Evolutionary conservation across 2,113 vertebrate species (phyloP).

Genomic region (Riparia riparia): DNA sequence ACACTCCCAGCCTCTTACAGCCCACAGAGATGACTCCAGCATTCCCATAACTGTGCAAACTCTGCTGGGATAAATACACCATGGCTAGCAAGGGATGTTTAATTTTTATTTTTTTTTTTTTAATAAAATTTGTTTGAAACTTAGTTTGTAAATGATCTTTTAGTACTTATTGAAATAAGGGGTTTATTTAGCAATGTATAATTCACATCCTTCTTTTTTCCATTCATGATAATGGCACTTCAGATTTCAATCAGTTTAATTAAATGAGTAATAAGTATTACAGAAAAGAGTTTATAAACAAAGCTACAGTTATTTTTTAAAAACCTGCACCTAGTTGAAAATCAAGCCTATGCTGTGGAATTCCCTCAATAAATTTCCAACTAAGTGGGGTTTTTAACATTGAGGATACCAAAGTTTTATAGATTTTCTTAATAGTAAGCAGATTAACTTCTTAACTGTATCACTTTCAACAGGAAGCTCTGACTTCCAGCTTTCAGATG

Average conservation of each 20-base stretch:
- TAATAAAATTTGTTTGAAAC: neutral
- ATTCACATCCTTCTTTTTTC: neutral
- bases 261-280: neutral
- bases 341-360: neutral
- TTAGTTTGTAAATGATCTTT: neutral
- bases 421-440: slow-evolving; percentile 5
- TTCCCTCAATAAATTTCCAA: neutral
- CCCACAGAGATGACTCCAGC: neutral
- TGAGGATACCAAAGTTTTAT: slow-evolving; percentile 25
- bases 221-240: neutral
- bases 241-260: neutral
- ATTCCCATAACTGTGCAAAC: neutral
- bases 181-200: neutral
- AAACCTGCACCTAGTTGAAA: neutral
- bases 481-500: slow-evolving; percentile 42
- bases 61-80: neutral
- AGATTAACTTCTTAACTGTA: slow-evolving; percentile 59
- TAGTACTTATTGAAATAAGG: neutral
- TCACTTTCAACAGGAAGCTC: slow-evolving; percentile 50
- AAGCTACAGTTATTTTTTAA: neutral
- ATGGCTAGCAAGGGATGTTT: neutral
- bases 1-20: neutral
- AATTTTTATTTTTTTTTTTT: accelerated
- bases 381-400: neutral
- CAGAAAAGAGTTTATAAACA: neutral